These are phyloP conservation scores for Callyntrura guangdongensis DNA, from an alignment of 2,888 invertebrate genomes.

Conservation along the genomic window DNA sequence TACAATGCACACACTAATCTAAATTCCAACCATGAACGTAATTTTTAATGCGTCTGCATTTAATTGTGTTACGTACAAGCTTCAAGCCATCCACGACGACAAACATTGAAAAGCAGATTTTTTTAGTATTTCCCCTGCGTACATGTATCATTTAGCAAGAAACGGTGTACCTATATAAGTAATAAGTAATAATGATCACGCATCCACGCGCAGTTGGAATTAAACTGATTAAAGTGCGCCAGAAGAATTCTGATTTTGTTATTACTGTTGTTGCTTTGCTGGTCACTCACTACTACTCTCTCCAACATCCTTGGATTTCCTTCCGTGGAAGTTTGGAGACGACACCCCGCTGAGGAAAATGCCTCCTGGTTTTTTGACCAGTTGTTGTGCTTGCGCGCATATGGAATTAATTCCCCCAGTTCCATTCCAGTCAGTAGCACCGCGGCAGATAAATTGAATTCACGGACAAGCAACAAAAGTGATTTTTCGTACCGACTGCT, in stretches of 20 bases:
- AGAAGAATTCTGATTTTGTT: conserved; percentile 1
- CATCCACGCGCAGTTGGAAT: conserved; percentile 50
- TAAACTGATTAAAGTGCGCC: conserved; percentile 72
- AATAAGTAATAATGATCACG: background rate
- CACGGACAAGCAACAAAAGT: background rate
- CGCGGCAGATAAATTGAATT: conserved; percentile 5
- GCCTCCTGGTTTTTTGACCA: conserved; percentile 74
- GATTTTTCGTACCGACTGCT: background rate
- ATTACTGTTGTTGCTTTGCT: background rate
- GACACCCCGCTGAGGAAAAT: conserved; percentile 72
- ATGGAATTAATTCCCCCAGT: conserved; percentile 29
- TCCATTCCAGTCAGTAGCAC: conserved; percentile 18
- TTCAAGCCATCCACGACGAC: background rate
- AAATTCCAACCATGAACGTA: conserved; percentile 65
- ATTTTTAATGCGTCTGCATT: conserved; percentile 46
- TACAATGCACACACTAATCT: conserved; percentile 40
- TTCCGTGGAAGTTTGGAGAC: conserved; percentile 78
- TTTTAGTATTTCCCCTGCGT: too few species aligned
- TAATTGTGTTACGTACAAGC: conserved; percentile 63
- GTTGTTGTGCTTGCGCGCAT: background rate
- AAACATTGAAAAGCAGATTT: too few species aligned
- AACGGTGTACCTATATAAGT: background rate
- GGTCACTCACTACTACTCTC: background rate
- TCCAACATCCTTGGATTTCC: conserved; percentile 44
- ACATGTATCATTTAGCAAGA: too few species aligned